phyloP scores from a whole-genome alignment of 2,888 invertebrate genomes.

The Calliphora vomitoria region DNA sequence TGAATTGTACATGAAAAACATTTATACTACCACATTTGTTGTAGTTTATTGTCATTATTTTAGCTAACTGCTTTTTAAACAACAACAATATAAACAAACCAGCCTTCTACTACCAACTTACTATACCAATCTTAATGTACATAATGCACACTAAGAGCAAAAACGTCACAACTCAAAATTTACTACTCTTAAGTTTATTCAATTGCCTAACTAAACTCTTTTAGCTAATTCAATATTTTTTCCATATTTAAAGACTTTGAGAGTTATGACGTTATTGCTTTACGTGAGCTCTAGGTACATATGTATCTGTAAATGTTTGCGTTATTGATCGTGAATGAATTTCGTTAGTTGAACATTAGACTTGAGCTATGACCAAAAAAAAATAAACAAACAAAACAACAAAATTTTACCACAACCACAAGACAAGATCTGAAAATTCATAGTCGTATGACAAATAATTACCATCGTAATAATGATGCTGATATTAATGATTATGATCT shows the following conservation, averaged over 20 bases:
- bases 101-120: neutral
- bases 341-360: constrained; percentile 34
- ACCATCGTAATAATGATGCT: constrained; percentile 45
- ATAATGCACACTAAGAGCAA: neutral
- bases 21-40: constrained; percentile 6
- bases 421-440: constrained; percentile 9
- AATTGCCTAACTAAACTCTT: no score
- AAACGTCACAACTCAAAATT: no score
- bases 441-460: constrained; percentile 59
- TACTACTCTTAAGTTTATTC: no score
- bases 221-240: no score
- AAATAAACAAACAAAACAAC: constrained; percentile 28
- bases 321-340: constrained; percentile 67
- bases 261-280: no score
- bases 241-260: no score
- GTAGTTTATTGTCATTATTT: constrained; percentile 47
- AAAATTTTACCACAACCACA: constrained; percentile 23
- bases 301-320: constrained; percentile 5
- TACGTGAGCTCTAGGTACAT: neutral
- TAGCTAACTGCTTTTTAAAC: constrained; percentile 54
- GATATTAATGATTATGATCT: constrained; percentile 48
- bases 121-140: neutral
- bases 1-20: constrained; percentile 36
- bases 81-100: constrained; percentile 18
- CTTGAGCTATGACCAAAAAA: constrained; percentile 34